Conservation (phyloP, 2,113 vertebrate genomes). For the Megatriorchis doriae region DNA sequence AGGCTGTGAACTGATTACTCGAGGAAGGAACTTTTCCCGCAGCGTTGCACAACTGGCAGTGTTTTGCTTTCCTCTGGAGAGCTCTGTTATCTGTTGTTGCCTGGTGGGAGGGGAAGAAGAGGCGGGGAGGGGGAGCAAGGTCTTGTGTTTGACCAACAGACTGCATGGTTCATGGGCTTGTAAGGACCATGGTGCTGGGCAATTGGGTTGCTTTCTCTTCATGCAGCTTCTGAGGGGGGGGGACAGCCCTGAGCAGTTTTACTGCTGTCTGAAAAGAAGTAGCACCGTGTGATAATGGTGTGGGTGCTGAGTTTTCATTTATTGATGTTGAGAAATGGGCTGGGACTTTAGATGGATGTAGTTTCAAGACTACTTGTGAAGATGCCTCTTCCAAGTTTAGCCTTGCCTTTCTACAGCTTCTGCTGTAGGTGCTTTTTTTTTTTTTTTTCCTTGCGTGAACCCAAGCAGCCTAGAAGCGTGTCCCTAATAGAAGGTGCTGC, state of each 20-base stretch:
- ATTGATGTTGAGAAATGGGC: neutral
- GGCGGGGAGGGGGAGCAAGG: neutral
- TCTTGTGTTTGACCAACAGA: neutral
- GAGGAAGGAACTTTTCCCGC: neutral
- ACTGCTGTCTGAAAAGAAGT: neutral
- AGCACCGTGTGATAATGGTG: accelerated
- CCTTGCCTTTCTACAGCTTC: neutral
- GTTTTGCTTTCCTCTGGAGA: neutral
- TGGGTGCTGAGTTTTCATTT: neutral
- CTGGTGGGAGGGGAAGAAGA: neutral
- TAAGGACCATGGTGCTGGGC: neutral
- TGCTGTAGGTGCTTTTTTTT: neutral
- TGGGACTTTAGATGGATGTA: neutral
- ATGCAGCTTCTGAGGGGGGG: accelerated
- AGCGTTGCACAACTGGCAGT: neutral
- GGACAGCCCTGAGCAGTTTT: neutral
- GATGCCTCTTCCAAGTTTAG: neutral
- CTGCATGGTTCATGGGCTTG: accelerated
- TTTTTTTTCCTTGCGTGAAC: neutral
- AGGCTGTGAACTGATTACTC: neutral
- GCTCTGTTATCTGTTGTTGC: neutral
- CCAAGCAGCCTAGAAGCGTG: neutral
- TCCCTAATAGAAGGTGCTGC: neutral
- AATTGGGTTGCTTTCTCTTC: neutral
- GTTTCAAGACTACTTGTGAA: neutral